phyloP scores from a whole-genome alignment of 2,797 vertebrate species.

The Spatula clypeata region DNA sequence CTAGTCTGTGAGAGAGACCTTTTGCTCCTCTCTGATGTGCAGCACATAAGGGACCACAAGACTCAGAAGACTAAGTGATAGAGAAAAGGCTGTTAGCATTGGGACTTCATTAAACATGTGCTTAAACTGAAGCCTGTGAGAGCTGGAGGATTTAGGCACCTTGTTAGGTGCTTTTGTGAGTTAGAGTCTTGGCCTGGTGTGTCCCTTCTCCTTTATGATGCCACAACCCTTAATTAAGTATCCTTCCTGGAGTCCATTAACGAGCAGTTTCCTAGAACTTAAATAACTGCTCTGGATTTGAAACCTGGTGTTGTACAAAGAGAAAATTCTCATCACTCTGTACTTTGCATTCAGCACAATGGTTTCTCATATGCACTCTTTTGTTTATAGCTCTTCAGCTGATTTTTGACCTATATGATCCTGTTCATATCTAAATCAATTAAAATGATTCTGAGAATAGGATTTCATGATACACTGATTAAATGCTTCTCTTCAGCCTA shows the following conservation, averaged over 20 bases:
- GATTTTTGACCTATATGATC: slow-evolving; percentile 40
- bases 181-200: neutral
- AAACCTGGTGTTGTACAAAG: neutral
- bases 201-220: neutral
- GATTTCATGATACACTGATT: slow-evolving; percentile 3
- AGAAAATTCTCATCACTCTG: neutral
- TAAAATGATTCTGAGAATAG: slow-evolving; percentile 19
- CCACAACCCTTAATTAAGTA: neutral
- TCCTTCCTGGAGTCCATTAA: neutral
- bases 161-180: neutral
- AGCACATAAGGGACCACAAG: fast-evolving
- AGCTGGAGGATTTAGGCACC: neutral
- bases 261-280: neutral
- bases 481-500: slow-evolving; percentile 26
- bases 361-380: neutral
- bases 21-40: neutral
- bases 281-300: neutral
- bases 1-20: neutral
- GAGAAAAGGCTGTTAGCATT: neutral
- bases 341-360: neutral
- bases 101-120: neutral
- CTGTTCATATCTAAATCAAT: slow-evolving; percentile 27
- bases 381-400: slow-evolving; percentile 20
- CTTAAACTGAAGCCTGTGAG: neutral
- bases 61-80: neutral